Base-by-base conservation (phyloP, 2,888 invertebrate species). In the Leptopilina myrica region DNA sequence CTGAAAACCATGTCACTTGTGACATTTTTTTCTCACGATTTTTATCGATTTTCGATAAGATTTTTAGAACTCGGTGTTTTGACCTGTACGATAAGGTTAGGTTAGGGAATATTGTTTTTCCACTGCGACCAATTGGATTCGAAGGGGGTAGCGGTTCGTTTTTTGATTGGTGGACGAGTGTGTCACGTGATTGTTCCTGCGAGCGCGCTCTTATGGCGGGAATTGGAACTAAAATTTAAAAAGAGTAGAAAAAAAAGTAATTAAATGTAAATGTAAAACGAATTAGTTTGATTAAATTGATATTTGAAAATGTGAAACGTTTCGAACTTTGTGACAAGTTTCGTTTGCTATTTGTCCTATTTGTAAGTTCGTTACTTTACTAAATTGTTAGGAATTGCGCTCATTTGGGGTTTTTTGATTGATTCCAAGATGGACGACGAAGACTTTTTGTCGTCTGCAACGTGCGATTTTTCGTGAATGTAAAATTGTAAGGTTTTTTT, bases 391-490 rank as follows among this genome's bases (percentile, higher is more conserved):
- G 5, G 1, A 33, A 33, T 33, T 33, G 33, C 33, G 33, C 33
- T 43, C 43, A 43, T 43, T 8, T 7, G 43, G 43, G 62, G 7
- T 15, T 15, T 62, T 15, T 62, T 1, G 20, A n/a, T 5, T 59
- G 20, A 62, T 62, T 8, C 20, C 62, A 62, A 59, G 59, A 59
- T n/a, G 49, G 49, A 59, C n/a, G 59, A 7, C 59, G 20, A 20
- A n/a, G n/a, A n/a, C n/a, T 9, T 62, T 62, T 26, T 62, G 62
- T 62, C 62, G 62, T 62, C 62, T 62, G 62, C 62, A 62, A 62
- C 12, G 15, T 15, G 62, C 62, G 59, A 15, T 59, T 59, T 59
- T 59, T n/a, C 5, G 7, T 59, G 14, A 7, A n/a, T 59, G 12
- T n/a, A n/a, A 59, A 59, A 59, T 59, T n/a, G 5, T 14, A n/a